phyloP scores from a whole-genome alignment of 1,140 invertebrate genomes.

The Sitophilus oryzae region DNA sequence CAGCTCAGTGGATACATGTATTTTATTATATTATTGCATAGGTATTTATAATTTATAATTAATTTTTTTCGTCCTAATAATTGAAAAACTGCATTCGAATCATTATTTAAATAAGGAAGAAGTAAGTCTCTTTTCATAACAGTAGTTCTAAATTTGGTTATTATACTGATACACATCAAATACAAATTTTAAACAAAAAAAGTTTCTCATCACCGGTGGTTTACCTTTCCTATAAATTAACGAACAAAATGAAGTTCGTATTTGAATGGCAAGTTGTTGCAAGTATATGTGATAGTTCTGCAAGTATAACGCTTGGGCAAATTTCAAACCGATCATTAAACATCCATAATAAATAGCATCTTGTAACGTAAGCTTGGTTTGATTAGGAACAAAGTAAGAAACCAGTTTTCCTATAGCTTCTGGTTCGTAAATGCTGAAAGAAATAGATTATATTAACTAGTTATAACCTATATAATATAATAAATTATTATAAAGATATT shows the following conservation, averaged over 20 bases:
- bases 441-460: too few relatives aligned
- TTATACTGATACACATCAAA: background rate
- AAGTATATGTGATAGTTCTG: constrained; percentile 73
- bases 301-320: constrained; percentile 43
- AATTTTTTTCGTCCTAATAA: too few relatives aligned
- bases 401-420: constrained; percentile 63
- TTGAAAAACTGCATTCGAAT: too few relatives aligned
- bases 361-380: constrained; percentile 43
- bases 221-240: constrained; percentile 71
- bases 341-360: constrained; percentile 62
- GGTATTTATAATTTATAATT: too few relatives aligned
- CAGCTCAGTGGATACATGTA: too few relatives aligned
- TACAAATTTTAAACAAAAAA: background rate
- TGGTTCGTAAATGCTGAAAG: constrained; percentile 62
- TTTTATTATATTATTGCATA: too few relatives aligned
- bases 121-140: too few relatives aligned
- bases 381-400: constrained; percentile 54
- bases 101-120: too few relatives aligned
- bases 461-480: too few relatives aligned
- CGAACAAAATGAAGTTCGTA: constrained; percentile 70
- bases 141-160: background rate
- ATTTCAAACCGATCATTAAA: constrained; percentile 52
- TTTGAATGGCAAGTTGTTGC: constrained; percentile 71
- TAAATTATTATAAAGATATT: too few relatives aligned
- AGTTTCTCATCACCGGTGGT: too few relatives aligned